Conservation (phyloP, 2,888 invertebrate species). For the Drosophila helvetica region DNA sequence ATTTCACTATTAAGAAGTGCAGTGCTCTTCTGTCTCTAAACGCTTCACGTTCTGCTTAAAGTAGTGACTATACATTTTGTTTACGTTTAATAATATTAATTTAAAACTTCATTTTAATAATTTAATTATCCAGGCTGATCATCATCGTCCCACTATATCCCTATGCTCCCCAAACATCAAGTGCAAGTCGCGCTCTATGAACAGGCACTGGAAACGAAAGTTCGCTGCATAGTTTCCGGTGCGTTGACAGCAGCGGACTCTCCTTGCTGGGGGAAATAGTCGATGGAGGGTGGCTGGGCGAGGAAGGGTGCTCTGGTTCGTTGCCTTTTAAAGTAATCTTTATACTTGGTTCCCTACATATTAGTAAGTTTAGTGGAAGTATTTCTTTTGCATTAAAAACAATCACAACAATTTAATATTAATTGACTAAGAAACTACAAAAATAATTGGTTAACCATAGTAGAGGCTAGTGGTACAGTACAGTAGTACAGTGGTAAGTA, state of each 20-base stretch:
- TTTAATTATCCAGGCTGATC: constrained; percentile 60
- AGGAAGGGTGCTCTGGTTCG: constrained; percentile 46
- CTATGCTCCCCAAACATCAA: not conserved
- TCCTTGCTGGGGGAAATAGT: not conserved
- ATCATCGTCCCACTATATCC: not conserved
- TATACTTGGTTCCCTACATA: constrained; percentile 52
- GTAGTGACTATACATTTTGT: constrained; percentile 84
- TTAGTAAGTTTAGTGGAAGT: constrained; percentile 74
- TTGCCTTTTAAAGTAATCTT: constrained; percentile 65
- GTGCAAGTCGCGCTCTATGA: constrained; percentile 43
- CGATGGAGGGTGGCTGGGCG: not conserved
- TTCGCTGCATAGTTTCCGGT: constrained; percentile 68
- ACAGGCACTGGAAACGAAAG: constrained; percentile 54
- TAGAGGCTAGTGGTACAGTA: constrained; percentile 27
- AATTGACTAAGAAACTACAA: constrained; percentile 79
- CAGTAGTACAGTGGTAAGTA: constrained; percentile 46
- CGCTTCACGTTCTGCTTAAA: constrained; percentile 78
- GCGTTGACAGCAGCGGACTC: constrained; percentile 53
- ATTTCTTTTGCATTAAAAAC: constrained; percentile 79
- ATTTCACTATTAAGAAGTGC: constrained; percentile 69
- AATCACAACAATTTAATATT: constrained; percentile 82
- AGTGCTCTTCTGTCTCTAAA: constrained; percentile 50
- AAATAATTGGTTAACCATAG: constrained; percentile 76
- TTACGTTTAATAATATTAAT: constrained; percentile 78
- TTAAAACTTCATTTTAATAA: constrained; percentile 71